These are phyloP conservation scores for Siniperca obscura DNA, from an alignment of 2,797 vertebrate species.

Conservation along the genomic window DNA sequence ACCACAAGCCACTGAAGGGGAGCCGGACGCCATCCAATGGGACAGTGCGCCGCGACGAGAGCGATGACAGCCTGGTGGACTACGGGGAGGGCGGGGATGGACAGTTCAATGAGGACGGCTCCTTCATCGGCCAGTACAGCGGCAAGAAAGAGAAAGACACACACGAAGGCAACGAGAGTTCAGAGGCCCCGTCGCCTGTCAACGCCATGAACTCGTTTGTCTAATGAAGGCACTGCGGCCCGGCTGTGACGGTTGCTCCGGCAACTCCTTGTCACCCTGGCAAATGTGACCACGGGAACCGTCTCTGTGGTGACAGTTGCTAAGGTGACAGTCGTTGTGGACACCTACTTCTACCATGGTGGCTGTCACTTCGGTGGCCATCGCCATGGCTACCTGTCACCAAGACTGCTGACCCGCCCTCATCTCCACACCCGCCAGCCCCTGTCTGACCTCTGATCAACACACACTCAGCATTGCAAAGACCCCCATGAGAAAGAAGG, in stretches of 20 bases:
- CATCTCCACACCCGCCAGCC: slow-evolving; percentile 67
- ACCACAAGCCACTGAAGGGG: slow-evolving; percentile 98
- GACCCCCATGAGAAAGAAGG: slow-evolving; percentile 47
- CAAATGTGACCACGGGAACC: slow-evolving; percentile 66
- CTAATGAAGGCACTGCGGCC: slow-evolving; percentile 73
- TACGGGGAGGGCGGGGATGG: slow-evolving; percentile 99
- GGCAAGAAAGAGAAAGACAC: slow-evolving; percentile 99
- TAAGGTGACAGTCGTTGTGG: slow-evolving; percentile 61
- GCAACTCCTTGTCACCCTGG: slow-evolving; percentile 65
- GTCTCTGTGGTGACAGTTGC: slow-evolving; percentile 62
- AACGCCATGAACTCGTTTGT: slow-evolving; percentile 99
- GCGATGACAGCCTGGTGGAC: slow-evolving; percentile 98
- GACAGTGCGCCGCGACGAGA: slow-evolving; percentile 97
- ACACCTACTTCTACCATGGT: slow-evolving; percentile 52
- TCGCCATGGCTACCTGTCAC: slow-evolving; percentile 60
- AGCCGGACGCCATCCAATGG: slow-evolving; percentile 97
- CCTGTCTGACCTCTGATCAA: slow-evolving; percentile 65
- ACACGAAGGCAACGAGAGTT: slow-evolving; percentile 98
- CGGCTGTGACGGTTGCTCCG: slow-evolving; percentile 30
- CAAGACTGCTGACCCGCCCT: slow-evolving; percentile 69
- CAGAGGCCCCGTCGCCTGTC: slow-evolving; percentile 97
- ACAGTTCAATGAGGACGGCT: slow-evolving; percentile 98
- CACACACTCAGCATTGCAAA: slow-evolving; percentile 45
- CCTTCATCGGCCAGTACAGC: slow-evolving; percentile 98
- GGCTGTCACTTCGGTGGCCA: slow-evolving; percentile 55